A percentile compares a stretch with the other conserved stretches of the same genome.
Evolutionary conservation across 2,888 invertebrate species (phyloP).

Genomic region (Seira ritae): DNA sequence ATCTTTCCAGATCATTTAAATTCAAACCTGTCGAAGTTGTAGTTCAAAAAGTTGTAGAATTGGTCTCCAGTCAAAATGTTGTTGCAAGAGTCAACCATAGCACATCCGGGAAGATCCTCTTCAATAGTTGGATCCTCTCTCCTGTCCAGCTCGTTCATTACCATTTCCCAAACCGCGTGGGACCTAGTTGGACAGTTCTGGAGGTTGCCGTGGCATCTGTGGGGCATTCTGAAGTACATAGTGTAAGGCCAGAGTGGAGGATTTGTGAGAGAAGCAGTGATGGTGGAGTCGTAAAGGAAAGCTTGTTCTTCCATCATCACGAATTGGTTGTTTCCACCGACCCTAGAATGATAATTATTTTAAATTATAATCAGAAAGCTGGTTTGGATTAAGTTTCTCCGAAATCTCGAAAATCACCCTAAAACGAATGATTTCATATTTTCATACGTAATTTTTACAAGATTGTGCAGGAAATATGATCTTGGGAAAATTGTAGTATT

Average conservation of each 20-base stretch:
- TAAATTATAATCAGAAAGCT: no score
- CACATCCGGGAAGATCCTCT: constrained; percentile 92
- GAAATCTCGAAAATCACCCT: no score
- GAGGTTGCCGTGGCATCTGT: constrained; percentile 93
- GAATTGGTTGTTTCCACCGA: constrained; percentile 97
- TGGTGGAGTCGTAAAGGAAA: constrained; percentile 96
- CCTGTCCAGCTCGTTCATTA: constrained; percentile 94
- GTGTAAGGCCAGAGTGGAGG: constrained; percentile 99
- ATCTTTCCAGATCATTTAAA: no score
- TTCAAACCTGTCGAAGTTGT: constrained; percentile 91
- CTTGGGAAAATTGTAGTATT: no score
- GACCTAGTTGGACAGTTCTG: constrained; percentile 91
- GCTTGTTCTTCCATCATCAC: constrained; percentile 98
- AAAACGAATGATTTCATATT: background rate
- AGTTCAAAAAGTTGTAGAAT: constrained; percentile 95
- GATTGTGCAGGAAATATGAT: no score
- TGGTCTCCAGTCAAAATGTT: constrained; percentile 94
- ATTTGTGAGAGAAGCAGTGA: constrained; percentile 92
- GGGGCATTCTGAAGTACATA: constrained; percentile 97
- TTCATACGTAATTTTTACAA: no score
- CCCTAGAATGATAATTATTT: constrained; percentile 77
- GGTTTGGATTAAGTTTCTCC: no score
- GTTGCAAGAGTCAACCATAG: constrained; percentile 94
- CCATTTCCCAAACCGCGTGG: constrained; percentile 97
- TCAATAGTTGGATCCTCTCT: constrained; percentile 93